phyloP scores from a whole-genome alignment of 1,140 invertebrate genomes.

The Portunus trituberculatus region DNA sequence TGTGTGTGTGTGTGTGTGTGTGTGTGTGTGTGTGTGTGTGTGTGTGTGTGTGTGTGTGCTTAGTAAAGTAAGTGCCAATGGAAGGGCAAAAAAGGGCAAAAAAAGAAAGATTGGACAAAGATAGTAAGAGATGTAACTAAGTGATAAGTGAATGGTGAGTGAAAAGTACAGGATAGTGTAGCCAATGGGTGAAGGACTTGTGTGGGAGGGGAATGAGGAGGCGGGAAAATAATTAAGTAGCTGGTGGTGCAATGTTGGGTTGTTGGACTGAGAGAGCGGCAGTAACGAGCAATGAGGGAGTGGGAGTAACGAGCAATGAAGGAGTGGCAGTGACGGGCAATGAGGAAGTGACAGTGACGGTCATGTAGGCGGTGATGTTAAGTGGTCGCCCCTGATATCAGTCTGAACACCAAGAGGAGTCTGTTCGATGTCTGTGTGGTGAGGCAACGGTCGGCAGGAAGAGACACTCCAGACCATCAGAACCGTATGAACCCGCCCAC shows the following conservation, averaged over 20 bases:
- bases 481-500: background rate
- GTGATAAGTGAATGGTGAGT: too few relatives aligned
- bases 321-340: background rate
- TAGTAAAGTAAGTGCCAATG: too few relatives aligned
- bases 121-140: too few relatives aligned
- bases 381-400: too few relatives aligned
- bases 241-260: background rate
- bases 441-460: background rate
- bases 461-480: constrained; percentile 6
- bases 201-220: background rate
- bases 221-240: background rate
- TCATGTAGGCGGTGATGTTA: too few relatives aligned
- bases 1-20: too few relatives aligned
- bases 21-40: too few relatives aligned
- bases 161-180: too few relatives aligned
- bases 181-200: background rate
- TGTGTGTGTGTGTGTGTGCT: too few relatives aligned
- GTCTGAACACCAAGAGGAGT: background rate
- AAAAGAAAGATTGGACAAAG: too few relatives aligned
- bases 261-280: background rate
- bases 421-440: background rate
- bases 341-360: background rate
- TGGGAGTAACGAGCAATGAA: too few relatives aligned
- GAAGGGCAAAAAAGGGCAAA: too few relatives aligned
- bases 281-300: background rate